phyloP scores from a whole-genome alignment of 2,113 vertebrate genomes.

The Hipposideros armiger region DNA sequence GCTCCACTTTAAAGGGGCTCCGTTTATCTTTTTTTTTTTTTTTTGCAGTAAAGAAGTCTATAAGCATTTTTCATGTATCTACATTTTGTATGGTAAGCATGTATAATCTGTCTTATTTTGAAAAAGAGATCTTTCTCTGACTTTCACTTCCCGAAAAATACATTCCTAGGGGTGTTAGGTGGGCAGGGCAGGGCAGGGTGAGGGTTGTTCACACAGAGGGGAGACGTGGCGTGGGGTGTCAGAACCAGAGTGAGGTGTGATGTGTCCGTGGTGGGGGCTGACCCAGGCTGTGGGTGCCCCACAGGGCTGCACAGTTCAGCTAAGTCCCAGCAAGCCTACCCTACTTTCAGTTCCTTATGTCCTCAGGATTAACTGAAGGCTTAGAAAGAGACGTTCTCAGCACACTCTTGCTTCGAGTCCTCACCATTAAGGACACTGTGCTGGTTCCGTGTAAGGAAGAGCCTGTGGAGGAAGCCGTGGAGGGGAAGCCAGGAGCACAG shows the following conservation, averaged over 20 bases:
- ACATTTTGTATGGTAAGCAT: neutral
- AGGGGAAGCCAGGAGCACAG: neutral
- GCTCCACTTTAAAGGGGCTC: neutral
- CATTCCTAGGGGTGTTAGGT: fast-evolving
- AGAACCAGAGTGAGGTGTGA: neutral
- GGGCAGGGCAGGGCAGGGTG: neutral
- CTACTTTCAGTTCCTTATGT: neutral
- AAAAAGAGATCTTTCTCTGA: neutral
- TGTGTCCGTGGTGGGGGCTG: fast-evolving
- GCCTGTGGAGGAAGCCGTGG: too few relatives aligned
- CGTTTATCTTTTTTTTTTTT: neutral
- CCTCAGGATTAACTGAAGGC: neutral
- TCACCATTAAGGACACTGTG: too few relatives aligned
- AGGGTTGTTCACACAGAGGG: fast-evolving
- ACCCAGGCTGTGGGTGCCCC: neutral
- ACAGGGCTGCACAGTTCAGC: fast-evolving
- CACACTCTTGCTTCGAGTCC: neutral
- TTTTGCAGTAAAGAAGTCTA: neutral
- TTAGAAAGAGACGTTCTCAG: neutral
- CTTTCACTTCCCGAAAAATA: neutral
- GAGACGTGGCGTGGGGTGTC: fast-evolving
- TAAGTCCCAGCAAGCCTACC: fast-evolving
- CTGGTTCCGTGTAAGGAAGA: neutral
- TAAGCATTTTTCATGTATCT: neutral
- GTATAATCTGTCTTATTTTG: neutral